Percentiles rank a stretch among this genome's conserved stretches.
Evolutionary conservation across 2,888 invertebrate genomes (phyloP).

Genomic region (Yponomeuta evonymella): DNA sequence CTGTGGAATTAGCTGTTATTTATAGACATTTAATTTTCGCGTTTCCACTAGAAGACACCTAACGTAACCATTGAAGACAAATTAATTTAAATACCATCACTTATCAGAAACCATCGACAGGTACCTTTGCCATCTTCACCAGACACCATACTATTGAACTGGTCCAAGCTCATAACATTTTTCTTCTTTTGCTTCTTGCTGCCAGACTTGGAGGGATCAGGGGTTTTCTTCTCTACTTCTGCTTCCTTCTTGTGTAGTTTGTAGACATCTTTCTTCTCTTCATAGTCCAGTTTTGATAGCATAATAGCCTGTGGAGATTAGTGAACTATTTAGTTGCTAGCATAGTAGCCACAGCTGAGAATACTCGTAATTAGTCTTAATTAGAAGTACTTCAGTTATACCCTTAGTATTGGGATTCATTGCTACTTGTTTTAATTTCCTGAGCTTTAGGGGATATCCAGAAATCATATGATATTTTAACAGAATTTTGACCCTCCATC

Average conservation of each 20-base stretch:
- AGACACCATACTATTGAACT: conserved; percentile 80
- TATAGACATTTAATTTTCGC: no score
- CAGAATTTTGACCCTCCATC: no score
- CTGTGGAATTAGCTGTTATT: no score
- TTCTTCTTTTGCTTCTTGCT: conserved; percentile 77
- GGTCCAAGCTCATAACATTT: conserved; percentile 83
- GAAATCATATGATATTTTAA: no score
- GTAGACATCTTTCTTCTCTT: conserved; percentile 78
- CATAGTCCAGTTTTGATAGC: conserved; percentile 83
- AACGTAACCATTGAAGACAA: no score
- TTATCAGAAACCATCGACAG: not conserved
- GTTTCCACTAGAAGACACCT: no score
- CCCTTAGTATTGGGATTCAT: no score
- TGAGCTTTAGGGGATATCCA: no score
- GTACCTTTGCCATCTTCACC: conserved; percentile 46
- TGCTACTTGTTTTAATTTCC: no score
- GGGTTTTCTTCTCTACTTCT: conserved; percentile 47
- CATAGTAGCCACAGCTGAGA: no score
- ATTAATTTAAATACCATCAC: not conserved
- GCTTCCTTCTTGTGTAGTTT: conserved; percentile 61
- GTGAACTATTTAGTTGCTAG: not conserved
- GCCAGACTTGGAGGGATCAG: conserved; percentile 41
- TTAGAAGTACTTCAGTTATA: no score
- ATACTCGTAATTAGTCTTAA: no score
- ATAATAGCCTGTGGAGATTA: conserved; percentile 76